Percentiles rank a stretch among this genome's conserved stretches.
Evolutionary conservation across 2,888 invertebrate species (phyloP).

Genomic region (Tanypteryx hageni): DNA sequence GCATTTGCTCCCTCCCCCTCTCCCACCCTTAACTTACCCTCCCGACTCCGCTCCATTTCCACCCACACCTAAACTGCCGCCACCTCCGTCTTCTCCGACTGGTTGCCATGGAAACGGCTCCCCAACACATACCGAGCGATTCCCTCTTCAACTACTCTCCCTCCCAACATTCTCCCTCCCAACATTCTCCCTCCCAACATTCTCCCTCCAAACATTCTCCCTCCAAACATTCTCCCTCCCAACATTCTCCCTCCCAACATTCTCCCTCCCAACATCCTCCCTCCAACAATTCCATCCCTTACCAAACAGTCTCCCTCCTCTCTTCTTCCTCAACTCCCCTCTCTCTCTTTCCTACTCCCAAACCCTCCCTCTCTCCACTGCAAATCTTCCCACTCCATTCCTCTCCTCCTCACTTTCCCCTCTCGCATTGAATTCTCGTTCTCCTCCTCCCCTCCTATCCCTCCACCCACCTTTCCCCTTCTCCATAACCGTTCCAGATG

Average conservation of each 20-base stretch:
- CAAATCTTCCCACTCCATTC: background rate
- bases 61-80: background rate
- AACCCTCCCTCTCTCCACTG: background rate
- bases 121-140: slow-evolving; percentile 39
- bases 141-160: background rate
- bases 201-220: background rate
- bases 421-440: background rate
- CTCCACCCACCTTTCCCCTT: background rate
- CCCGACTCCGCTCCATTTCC: background rate
- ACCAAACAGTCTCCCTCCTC: background rate
- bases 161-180: background rate
- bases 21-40: background rate
- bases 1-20: background rate
- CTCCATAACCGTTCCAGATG: slow-evolving; percentile 22
- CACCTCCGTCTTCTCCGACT: slow-evolving; percentile 1
- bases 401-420: background rate
- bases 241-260: background rate
- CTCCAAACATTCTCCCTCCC: background rate
- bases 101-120: background rate
- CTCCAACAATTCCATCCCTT: too few species aligned
- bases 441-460: background rate
- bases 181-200: background rate
- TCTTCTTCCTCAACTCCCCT: background rate
- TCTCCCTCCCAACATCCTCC: background rate
- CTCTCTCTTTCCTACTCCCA: background rate